Evolutionary conservation across 1,140 invertebrate genomes (phyloP), one percentile per base, ranked within the genome.

Genomic region (Danaus plexippus): DNA sequence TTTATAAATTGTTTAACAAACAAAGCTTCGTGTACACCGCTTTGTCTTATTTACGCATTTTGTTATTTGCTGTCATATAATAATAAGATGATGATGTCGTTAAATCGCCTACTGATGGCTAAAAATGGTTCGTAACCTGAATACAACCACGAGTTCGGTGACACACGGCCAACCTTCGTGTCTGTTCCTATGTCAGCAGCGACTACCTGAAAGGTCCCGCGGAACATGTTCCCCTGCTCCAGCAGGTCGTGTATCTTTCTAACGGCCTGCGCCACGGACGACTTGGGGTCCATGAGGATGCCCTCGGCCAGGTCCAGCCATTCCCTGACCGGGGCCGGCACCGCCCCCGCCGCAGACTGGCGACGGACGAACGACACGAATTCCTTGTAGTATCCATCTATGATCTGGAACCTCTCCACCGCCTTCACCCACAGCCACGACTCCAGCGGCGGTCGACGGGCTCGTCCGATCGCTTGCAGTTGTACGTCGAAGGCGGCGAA

Each of bases 251-350:
- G 66, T 10, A 92, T 78, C 43, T 87, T 85, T 10, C 81, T 72
- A 15, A 90, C 70, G 0, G 88, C 78, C 11, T 73, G 65, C 11
- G 87, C 70, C 11, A 92, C 87, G 0, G 89, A 88, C 9, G 77
- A 75, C 47, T 87, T 88, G 0, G 88, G 75, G 64, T 92, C 90
- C 44, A 87, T 82, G 11, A 94, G 73, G 12, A 93, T 83, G 0
- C 88, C 87, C 43, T 92, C 88, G 0, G 90, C 88, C 46, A 94
- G 76, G 75, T 92, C 89, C 9, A 88, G 61, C 87, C 92, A 91
- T n/a, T 89, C 89, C 48, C 82, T 87, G 45, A 75, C 75, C 6
- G 83, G 88, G 11, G 85, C 88, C 11, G 75, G 89, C 13, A 85
- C 82, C 11, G 74, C 62, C 2, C 81, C 85, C 9, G 85, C 77